phyloP scores from a whole-genome alignment of 1,140 invertebrate species.

The Vanessa atalanta region DNA sequence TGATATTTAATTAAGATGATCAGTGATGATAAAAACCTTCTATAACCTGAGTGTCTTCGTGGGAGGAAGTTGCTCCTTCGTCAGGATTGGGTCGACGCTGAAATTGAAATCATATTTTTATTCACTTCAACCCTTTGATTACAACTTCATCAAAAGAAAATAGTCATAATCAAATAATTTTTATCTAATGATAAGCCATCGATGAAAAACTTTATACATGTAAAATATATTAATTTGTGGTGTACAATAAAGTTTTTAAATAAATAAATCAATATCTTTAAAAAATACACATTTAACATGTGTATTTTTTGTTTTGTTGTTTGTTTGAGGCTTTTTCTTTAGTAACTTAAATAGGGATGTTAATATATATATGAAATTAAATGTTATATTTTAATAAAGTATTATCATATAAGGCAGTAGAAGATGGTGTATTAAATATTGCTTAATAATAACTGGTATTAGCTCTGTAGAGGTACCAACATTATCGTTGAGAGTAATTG shows the following conservation, averaged over 20 bases:
- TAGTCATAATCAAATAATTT: too few species aligned
- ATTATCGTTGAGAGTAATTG: conserved; percentile 20
- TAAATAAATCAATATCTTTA: too few species aligned
- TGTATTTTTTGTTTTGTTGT: too few species aligned
- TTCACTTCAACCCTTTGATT: too few species aligned
- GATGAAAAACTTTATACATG: too few species aligned
- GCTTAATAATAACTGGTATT: neutral
- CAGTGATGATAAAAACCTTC: conserved; percentile 16
- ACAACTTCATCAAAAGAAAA: too few species aligned
- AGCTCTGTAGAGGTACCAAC: neutral
- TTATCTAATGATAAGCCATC: too few species aligned
- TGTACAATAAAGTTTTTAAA: too few species aligned
- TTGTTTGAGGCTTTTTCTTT: neutral
- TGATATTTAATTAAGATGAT: neutral
- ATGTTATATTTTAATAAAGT: neutral
- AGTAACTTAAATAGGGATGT: neutral
- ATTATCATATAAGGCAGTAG: neutral
- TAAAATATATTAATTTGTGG: too few species aligned
- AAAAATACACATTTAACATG: too few species aligned
- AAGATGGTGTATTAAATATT: neutral
- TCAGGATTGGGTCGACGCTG: conserved; percentile 9
- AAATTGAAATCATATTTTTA: neutral
- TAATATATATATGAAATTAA: too few species aligned
- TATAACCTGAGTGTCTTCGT: conserved; percentile 9
- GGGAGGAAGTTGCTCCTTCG: neutral